Evolutionary conservation across 2,797 vertebrate genomes (phyloP).

Genomic region (Psittacula derbiana): DNA sequence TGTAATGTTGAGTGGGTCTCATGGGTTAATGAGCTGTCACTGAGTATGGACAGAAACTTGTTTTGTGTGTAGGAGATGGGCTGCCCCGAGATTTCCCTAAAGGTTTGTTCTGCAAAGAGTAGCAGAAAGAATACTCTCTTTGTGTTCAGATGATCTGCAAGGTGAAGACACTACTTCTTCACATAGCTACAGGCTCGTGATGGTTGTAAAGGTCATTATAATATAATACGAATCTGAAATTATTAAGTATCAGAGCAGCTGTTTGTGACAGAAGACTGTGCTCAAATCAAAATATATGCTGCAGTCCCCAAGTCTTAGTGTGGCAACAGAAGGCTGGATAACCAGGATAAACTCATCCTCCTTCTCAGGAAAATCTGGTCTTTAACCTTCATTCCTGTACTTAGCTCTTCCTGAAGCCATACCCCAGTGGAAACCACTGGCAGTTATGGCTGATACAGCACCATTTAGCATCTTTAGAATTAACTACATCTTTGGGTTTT

Average conservation of each 20-base stretch:
- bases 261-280: background rate
- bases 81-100: background rate
- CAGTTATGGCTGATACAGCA: background rate
- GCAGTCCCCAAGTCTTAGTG: background rate
- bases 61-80: background rate
- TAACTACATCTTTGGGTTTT: background rate
- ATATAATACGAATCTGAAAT: background rate
- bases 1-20: background rate
- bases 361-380: background rate
- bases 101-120: background rate
- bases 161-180: background rate
- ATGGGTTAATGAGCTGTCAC: background rate
- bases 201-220: background rate
- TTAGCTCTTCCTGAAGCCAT: background rate
- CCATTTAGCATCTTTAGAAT: background rate
- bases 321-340: background rate
- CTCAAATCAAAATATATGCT: background rate
- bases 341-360: background rate
- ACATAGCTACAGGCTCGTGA: background rate
- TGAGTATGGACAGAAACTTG: background rate
- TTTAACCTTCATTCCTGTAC: background rate
- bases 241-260: background rate
- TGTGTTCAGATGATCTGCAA: background rate
- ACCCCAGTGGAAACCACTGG: background rate
- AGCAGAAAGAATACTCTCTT: background rate